Evolutionary conservation across 2,113 vertebrate genomes (phyloP).

Genomic region (Cryptotis parvus): DNA sequence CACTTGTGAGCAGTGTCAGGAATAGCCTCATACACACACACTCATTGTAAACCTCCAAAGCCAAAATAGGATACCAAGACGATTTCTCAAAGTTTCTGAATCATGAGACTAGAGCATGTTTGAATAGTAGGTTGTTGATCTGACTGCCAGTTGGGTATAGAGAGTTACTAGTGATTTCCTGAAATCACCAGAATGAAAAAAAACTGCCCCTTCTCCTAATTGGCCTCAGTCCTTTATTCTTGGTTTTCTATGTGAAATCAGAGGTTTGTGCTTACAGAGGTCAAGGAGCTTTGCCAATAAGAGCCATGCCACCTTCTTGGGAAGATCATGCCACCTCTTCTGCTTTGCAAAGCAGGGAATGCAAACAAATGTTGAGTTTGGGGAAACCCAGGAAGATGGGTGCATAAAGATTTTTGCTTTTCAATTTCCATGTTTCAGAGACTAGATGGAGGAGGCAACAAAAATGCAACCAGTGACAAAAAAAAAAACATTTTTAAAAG

Average conservation of each 20-base stretch:
- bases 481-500: conserved; percentile 9
- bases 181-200: too few species aligned
- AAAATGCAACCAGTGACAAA: background rate
- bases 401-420: background rate
- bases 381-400: background rate
- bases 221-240: accelerated
- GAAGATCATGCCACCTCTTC: background rate
- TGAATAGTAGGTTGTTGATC: too few species aligned
- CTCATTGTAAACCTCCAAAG: too few species aligned
- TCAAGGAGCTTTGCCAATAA: background rate
- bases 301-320: background rate
- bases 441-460: background rate
- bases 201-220: background rate
- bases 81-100: too few species aligned
- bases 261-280: background rate
- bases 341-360: background rate
- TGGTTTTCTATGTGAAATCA: background rate
- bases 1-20: too few species aligned
- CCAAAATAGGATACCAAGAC: too few species aligned
- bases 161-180: too few species aligned
- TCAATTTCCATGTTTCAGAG: conserved; percentile 37
- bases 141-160: too few species aligned
- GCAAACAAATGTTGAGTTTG: background rate
- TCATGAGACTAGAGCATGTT: too few species aligned
- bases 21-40: too few species aligned